Conservation (phyloP, 2,888 invertebrate genomes). For the Leptinotarsa rubiginosa region DNA sequence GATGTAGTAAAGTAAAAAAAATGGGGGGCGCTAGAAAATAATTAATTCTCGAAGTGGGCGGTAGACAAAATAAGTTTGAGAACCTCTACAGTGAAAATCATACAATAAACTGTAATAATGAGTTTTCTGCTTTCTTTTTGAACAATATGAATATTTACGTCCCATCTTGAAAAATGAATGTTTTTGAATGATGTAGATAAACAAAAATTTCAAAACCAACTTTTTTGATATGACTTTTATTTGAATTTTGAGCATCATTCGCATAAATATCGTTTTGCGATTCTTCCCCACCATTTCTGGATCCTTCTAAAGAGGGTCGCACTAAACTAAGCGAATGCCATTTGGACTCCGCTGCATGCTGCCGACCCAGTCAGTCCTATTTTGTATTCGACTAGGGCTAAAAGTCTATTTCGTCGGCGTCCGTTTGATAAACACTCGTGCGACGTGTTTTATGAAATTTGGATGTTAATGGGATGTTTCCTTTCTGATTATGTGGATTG, state of each 20-base stretch:
- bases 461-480: constrained; percentile 47
- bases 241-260: constrained; percentile 47
- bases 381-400: constrained; percentile 42
- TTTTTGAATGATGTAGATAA: too few species aligned
- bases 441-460: constrained; percentile 39
- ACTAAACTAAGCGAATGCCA: constrained; percentile 31
- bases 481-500: constrained; percentile 49
- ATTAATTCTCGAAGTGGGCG: too few species aligned
- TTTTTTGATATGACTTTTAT: constrained; percentile 24
- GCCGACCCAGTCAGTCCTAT: constrained; percentile 39
- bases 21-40: too few species aligned
- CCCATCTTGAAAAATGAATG: too few species aligned
- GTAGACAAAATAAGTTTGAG: too few species aligned
- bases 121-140: too few species aligned
- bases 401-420: constrained; percentile 37
- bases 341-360: constrained; percentile 35
- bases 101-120: too few species aligned
- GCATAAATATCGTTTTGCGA: constrained; percentile 38
- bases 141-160: too few species aligned
- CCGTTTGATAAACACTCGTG: constrained; percentile 40
- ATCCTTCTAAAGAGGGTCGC: constrained; percentile 38
- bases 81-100: too few species aligned
- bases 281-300: constrained; percentile 22
- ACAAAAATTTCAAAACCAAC: too few species aligned
- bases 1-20: too few species aligned